Evolutionary conservation across 1,140 invertebrate species (phyloP), one percentile per base, ranked within the genome.

Genomic region (Bradysia coprophila): DNA sequence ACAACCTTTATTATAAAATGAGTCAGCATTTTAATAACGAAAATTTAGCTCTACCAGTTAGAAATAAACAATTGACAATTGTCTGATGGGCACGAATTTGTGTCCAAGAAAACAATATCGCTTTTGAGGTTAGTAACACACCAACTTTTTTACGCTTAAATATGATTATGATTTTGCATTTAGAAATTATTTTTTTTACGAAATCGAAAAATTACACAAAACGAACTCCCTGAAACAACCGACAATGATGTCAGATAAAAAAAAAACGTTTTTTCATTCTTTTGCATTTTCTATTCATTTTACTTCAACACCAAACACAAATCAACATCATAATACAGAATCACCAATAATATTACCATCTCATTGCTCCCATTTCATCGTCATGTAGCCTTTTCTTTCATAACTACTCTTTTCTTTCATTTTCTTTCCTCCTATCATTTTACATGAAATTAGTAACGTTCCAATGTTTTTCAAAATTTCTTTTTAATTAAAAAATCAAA

Each of bases 141-240:
- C n/a, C n/a, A n/a, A n/a, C n/a, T n/a, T n/a, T n/a, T n/a, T n/a
- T n/a, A n/a, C n/a, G n/a, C n/a, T n/a, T n/a, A n/a, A n/a, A n/a
- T n/a, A n/a, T n/a, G n/a, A n/a, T n/a, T n/a, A n/a, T n/a, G n/a
- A n/a, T n/a, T n/a, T n/a, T n/a, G n/a, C n/a, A n/a, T n/a, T n/a
- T n/a, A n/a, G n/a, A n/a, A n/a, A n/a, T n/a, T n/a, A n/a, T n/a
- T n/a, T n/a, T n/a, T n/a, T n/a, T n/a, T n/a, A n/a, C n/a, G n/a
- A n/a, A n/a, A n/a, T n/a, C n/a, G n/a, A n/a, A n/a, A n/a, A n/a
- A n/a, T n/a, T n/a, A n/a, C n/a, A n/a, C n/a, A n/a, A n/a, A n/a
- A n/a, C 40, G 37, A 46, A 39, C 38, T 48, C 48, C 49, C 53
- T 54, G 58, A 55, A 59, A 59, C 57, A 59, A 59, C 57, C 57